Conservation (phyloP, 1,140 invertebrate genomes). For the Parasteatoda tepidariorum region DNA sequence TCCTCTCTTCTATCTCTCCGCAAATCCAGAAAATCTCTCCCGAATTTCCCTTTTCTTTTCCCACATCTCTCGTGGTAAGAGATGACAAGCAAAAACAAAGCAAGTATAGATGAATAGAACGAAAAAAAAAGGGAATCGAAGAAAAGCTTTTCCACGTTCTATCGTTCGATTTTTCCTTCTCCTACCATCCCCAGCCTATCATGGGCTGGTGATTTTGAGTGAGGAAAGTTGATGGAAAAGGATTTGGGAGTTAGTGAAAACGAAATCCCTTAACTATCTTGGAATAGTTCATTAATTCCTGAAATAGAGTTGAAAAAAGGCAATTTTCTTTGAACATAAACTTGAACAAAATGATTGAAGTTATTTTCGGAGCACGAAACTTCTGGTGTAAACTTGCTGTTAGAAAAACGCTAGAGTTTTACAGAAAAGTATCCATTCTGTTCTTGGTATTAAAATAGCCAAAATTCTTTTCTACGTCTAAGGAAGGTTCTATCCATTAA, state of each 20-base stretch:
- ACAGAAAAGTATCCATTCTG: no score
- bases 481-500: no score
- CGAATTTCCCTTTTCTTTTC: neutral
- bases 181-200: neutral
- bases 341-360: no score
- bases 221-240: neutral
- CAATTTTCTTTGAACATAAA: no score
- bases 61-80: neutral
- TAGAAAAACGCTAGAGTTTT: no score
- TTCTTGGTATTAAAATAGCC: no score
- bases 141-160: neutral
- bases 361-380: no score
- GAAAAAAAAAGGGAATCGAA: neutral
- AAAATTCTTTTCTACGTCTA: no score
- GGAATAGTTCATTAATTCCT: neutral
- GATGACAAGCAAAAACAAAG: neutral
- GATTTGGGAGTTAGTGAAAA: neutral
- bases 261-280: neutral
- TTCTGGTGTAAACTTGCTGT: no score
- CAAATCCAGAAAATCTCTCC: neutral
- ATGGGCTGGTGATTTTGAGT: neutral
- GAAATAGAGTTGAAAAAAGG: neutral
- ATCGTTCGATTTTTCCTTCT: neutral
- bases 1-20: neutral
- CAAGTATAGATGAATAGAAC: neutral